A percentile compares a stretch with the other conserved stretches of the same genome.
These are phyloP conservation scores for Troilus luridus DNA, from an alignment of 2,888 invertebrate genomes.

Conservation along the genomic window DNA sequence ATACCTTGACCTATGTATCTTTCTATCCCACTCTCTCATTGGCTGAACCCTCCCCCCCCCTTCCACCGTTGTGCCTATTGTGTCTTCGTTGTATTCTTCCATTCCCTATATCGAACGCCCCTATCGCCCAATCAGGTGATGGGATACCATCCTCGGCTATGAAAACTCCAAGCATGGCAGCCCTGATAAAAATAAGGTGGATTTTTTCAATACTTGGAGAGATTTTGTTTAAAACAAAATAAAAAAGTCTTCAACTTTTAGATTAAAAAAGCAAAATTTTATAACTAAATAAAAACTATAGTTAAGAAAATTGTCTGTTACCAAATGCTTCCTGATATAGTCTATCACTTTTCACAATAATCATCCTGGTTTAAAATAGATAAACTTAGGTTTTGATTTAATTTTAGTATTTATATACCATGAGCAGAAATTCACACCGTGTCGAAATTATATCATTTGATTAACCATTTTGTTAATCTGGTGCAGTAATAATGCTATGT, in stretches of 20 bases:
- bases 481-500: too few species aligned
- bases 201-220: background rate
- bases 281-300: too few species aligned
- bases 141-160: background rate
- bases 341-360: too few species aligned
- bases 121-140: background rate
- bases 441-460: too few species aligned
- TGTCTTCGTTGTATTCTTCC: constrained; percentile 4
- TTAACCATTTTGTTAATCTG: too few species aligned
- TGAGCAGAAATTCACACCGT: too few species aligned
- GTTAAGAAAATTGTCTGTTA: too few species aligned
- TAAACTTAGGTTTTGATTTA: too few species aligned
- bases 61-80: background rate
- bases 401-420: too few species aligned
- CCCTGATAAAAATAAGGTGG: background rate
- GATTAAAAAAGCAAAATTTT: too few species aligned
- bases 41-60: background rate
- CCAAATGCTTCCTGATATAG: too few species aligned
- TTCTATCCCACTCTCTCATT: constrained; percentile 6
- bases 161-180: background rate
- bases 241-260: background rate
- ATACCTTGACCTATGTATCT: constrained; percentile 10
- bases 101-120: background rate
- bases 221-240: background rate
- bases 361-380: too few species aligned